Conservation (phyloP, 1,140 invertebrate genomes). For the Sycobia sp. region DNA sequence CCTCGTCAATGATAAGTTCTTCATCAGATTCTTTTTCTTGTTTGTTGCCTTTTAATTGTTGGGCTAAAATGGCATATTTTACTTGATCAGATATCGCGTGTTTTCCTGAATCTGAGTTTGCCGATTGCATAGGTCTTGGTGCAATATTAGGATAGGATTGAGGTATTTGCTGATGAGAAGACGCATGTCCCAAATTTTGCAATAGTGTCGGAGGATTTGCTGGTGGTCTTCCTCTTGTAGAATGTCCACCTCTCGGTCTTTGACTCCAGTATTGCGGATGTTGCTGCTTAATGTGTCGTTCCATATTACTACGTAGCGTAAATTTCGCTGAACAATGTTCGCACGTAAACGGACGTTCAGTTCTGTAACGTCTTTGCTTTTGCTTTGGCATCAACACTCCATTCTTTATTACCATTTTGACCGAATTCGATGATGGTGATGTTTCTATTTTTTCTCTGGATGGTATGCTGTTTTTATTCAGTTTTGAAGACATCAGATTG, state of each 20-base stretch:
- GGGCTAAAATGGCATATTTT: conserved; percentile 77
- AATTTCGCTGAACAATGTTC: conserved; percentile 88
- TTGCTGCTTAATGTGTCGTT: conserved; percentile 90
- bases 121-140: conserved; percentile 21
- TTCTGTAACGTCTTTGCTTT: conserved; percentile 86
- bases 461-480: conserved; percentile 11
- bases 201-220: conserved; percentile 47
- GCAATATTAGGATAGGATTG: not conserved
- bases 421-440: conserved; percentile 64
- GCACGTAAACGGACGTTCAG: conserved; percentile 88
- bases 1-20: conserved; percentile 75
- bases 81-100: conserved; percentile 74
- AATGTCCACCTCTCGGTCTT: conserved; percentile 66
- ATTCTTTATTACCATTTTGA: conserved; percentile 89
- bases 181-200: conserved; percentile 37
- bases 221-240: conserved; percentile 60
- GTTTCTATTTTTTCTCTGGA: not conserved
- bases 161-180: not conserved
- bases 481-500: not conserved
- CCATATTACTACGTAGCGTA: conserved; percentile 90
- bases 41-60: conserved; percentile 70
- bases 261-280: conserved; percentile 88
- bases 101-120: conserved; percentile 36
- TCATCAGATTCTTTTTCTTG: conserved; percentile 69
- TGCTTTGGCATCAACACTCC: conserved; percentile 87